phyloP scores from a whole-genome alignment of 2,113 vertebrate genomes.

The Brachypodius melanocephalos region DNA sequence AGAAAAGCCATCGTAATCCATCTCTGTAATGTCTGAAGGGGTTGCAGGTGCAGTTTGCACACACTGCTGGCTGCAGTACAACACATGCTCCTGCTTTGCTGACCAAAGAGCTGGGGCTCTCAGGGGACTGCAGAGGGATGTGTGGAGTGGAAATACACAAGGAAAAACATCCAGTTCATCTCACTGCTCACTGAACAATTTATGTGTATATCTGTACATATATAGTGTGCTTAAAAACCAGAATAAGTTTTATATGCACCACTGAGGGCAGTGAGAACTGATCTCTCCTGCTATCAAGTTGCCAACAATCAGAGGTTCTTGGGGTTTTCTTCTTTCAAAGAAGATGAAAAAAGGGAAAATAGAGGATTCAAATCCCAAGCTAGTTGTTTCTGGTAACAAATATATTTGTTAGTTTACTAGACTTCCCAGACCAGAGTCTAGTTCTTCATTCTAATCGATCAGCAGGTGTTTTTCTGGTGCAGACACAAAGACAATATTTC shows the following conservation, averaged over 20 bases:
- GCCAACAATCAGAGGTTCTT: not conserved
- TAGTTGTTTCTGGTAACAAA: not conserved
- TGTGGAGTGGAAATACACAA: fast-evolving
- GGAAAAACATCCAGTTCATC: not conserved
- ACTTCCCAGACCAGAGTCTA: not conserved
- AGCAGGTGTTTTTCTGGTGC: not conserved
- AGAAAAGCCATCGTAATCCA: not conserved
- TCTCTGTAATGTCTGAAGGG: not conserved
- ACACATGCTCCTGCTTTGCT: not conserved
- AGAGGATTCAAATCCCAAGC: not conserved
- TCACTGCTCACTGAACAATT: not conserved
- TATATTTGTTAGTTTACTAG: not conserved
- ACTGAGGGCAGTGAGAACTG: not conserved
- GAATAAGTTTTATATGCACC: not conserved
- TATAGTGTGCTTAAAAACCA: not conserved
- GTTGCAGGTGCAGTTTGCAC: not conserved
- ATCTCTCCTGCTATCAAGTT: not conserved
- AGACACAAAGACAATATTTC: not conserved
- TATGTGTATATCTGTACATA: not conserved
- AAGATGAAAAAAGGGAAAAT: not conserved
- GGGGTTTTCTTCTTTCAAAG: not conserved
- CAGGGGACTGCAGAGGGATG: fast-evolving
- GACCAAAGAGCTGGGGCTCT: not conserved
- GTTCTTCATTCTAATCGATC: not conserved
- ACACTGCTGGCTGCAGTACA: not conserved